Percentiles rank a stretch among this genome's conserved stretches.
phyloP scores from a whole-genome alignment of 2,113 vertebrate genomes.

The Hipposideros armiger region DNA sequence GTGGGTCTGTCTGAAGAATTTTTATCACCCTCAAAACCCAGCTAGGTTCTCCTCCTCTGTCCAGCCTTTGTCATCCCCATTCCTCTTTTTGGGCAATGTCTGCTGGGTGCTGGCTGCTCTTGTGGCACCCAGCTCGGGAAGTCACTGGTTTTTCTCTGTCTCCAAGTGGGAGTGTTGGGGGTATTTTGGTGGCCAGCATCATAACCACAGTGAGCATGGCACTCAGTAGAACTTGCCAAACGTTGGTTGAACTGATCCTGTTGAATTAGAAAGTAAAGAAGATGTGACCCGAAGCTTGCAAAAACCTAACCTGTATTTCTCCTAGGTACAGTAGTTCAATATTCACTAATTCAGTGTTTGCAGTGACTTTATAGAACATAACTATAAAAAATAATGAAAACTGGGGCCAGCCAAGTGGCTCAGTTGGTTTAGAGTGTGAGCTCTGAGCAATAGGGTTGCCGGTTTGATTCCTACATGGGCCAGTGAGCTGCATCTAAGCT shows the following conservation, averaged over 20 bases:
- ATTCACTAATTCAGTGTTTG: neutral
- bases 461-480: no score
- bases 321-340: neutral
- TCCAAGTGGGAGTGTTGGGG: neutral
- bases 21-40: neutral
- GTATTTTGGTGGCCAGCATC: neutral
- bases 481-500: no score
- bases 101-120: neutral
- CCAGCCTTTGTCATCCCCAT: neutral
- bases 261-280: neutral
- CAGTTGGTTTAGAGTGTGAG: no score
- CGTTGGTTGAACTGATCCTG: neutral
- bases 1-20: neutral
- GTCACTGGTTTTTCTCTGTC: neutral
- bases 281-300: neutral
- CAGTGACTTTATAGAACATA: neutral
- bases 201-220: accelerated
- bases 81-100: neutral
- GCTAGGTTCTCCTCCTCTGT: neutral
- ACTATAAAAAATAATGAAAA: neutral
- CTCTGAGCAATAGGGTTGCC: no score
- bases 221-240: neutral
- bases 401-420: neutral
- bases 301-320: neutral
- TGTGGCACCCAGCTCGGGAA: no score